Evolutionary conservation across 2,113 vertebrate genomes (phyloP).

Genomic region (Perca flavescens): DNA sequence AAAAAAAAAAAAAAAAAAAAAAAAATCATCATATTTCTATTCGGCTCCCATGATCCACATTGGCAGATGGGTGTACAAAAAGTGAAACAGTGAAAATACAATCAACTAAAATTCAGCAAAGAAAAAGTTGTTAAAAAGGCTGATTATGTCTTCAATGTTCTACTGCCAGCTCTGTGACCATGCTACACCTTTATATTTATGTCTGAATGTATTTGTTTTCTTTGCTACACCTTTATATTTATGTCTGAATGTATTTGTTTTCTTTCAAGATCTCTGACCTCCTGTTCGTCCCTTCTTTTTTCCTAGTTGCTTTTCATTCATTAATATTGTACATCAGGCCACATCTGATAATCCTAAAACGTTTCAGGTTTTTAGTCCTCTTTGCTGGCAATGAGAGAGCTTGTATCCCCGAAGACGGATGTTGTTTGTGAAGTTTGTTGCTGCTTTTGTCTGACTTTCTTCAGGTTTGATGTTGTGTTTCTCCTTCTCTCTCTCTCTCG

Average conservation of each 20-base stretch:
- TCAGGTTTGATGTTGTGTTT: conserved; percentile 1
- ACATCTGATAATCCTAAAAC: not conserved
- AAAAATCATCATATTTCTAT: not conserved
- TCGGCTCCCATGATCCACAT: not conserved
- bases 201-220: no score
- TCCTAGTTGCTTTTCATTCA: not conserved
- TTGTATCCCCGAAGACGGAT: not conserved
- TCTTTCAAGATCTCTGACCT: not conserved
- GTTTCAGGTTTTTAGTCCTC: not conserved
- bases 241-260: not conserved
- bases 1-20: not conserved
- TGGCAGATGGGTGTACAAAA: not conserved
- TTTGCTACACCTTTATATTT: not conserved
- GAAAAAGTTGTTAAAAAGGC: not conserved
- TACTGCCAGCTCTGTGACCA: not conserved
- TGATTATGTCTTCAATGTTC: not conserved
- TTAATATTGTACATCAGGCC: not conserved
- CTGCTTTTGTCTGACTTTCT: not conserved
- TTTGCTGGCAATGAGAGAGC: not conserved
- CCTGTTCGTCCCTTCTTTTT: not conserved
- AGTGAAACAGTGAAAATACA: not conserved
- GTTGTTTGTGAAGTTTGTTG: conserved; percentile 8
- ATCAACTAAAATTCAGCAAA: not conserved
- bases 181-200: not conserved
- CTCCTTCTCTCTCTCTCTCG: conserved; percentile 21